Conservation (phyloP, 2,113 vertebrate genomes). For the Oplegnathus fasciatus region DNA sequence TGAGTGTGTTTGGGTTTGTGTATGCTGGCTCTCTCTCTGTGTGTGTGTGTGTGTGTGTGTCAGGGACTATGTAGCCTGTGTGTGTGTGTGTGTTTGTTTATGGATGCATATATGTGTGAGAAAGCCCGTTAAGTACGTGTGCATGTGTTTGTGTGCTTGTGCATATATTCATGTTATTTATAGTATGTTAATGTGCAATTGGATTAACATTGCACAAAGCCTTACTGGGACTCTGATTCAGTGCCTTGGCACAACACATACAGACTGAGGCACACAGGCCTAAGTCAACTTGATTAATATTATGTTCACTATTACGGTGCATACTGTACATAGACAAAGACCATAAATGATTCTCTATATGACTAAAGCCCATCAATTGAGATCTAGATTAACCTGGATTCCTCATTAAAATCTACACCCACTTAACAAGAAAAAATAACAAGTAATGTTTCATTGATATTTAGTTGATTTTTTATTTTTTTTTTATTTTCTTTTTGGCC, state of each 20-base stretch:
- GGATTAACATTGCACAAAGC: constrained; percentile 35
- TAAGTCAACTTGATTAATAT: constrained; percentile 31
- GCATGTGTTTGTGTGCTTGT: not conserved
- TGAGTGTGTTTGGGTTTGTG: not conserved
- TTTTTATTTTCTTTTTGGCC: too few species aligned
- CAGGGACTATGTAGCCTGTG: not conserved
- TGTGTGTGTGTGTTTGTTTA: constrained; percentile 17
- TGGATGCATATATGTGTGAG: not conserved
- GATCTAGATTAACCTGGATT: not conserved
- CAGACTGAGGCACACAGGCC: constrained; percentile 1
- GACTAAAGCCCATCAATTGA: not conserved
- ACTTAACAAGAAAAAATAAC: not conserved
- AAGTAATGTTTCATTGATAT: too few species aligned
- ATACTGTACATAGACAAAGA: not conserved
- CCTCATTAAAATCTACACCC: not conserved
- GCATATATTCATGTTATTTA: constrained; percentile 25
- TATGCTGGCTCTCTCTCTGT: not conserved
- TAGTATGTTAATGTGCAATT: constrained; percentile 33
- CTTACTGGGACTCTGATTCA: constrained; percentile 11
- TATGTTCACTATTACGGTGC: not conserved
- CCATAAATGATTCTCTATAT: not conserved
- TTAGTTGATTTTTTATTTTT: too few species aligned
- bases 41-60: not conserved
- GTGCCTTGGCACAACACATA: constrained; percentile 18
- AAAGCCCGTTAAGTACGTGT: not conserved